Conservation (phyloP, 2,797 vertebrate species). For the Crocodylus rhombifer region DNA sequence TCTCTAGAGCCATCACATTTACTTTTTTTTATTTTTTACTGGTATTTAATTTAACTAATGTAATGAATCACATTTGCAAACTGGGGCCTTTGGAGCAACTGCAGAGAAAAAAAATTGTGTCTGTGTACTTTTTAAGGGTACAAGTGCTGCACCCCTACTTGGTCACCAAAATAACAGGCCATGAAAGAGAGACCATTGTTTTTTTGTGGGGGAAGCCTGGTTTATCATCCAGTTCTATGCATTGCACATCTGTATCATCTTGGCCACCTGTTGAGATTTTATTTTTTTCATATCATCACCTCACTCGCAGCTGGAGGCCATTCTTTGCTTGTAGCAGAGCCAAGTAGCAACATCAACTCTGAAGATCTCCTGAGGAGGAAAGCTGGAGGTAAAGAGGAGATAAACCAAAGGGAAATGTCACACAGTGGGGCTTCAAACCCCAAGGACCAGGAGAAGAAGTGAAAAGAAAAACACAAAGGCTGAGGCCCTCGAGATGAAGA, state of each 20-base stretch:
- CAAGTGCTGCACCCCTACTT: not conserved
- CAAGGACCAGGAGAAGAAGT: not conserved
- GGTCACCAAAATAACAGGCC: not conserved
- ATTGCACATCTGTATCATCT: not conserved
- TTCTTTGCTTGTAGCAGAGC: not conserved
- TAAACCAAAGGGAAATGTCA: not conserved
- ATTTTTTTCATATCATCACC: not conserved
- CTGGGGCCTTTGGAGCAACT: not conserved
- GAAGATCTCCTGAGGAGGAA: not conserved
- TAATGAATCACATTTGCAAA: no score
- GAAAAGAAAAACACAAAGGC: not conserved
- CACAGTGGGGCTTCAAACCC: not conserved
- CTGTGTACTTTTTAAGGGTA: not conserved
- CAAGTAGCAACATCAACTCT: not conserved
- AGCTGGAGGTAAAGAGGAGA: not conserved
- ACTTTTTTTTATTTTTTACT: no score
- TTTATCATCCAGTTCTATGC: not conserved
- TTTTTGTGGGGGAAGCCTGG: not conserved
- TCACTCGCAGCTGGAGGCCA: not conserved
- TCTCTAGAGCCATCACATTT: no score
- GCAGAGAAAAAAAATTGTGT: not conserved
- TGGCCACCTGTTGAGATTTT: not conserved
- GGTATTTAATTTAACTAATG: no score
- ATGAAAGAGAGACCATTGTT: not conserved
- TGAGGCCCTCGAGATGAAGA: not conserved